Conservation (phyloP, 2,797 vertebrate genomes). For the Sandelia bainsii region DNA sequence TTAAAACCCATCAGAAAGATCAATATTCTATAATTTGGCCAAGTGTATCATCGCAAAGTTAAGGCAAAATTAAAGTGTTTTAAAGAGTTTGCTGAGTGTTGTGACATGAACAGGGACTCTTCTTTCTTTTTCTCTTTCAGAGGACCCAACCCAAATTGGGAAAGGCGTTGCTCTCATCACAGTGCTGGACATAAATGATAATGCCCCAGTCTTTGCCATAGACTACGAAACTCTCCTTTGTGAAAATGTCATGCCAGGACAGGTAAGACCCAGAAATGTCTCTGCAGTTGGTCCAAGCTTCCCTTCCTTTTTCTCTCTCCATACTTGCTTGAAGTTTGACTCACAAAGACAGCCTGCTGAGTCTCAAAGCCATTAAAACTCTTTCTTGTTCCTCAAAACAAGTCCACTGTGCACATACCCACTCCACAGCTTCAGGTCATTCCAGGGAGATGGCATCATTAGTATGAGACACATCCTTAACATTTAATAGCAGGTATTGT, state of each 20-base stretch:
- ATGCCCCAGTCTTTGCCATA: constrained; percentile 94
- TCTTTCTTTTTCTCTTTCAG: constrained; percentile 75
- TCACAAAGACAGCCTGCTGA: constrained; percentile 57
- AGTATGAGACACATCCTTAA: constrained; percentile 58
- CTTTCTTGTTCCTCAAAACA: constrained; percentile 60
- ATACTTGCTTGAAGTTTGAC: constrained; percentile 52
- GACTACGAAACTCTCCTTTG: constrained; percentile 95
- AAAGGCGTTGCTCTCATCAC: constrained; percentile 90
- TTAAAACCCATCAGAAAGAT: constrained; percentile 72
- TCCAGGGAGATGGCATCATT: constrained; percentile 62
- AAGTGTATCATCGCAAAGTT: constrained; percentile 33
- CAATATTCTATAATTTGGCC: constrained; percentile 70
- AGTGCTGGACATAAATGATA: constrained; percentile 96
- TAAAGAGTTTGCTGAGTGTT: constrained; percentile 43
- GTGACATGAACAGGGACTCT: constrained; percentile 2
- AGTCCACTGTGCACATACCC: constrained; percentile 29
- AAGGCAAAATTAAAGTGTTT: constrained; percentile 41
- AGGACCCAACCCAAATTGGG: constrained; percentile 93
- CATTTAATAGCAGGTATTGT: constrained; percentile 60
- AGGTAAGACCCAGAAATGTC: constrained; percentile 83
- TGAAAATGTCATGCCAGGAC: constrained; percentile 90
- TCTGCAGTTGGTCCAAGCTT: constrained; percentile 24
- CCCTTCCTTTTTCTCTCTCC: constrained; percentile 15
- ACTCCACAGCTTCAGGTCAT: constrained; percentile 58
- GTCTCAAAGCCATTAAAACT: constrained; percentile 66